Conservation (phyloP, 2,888 invertebrate species). For the Brenthis daphne region DNA sequence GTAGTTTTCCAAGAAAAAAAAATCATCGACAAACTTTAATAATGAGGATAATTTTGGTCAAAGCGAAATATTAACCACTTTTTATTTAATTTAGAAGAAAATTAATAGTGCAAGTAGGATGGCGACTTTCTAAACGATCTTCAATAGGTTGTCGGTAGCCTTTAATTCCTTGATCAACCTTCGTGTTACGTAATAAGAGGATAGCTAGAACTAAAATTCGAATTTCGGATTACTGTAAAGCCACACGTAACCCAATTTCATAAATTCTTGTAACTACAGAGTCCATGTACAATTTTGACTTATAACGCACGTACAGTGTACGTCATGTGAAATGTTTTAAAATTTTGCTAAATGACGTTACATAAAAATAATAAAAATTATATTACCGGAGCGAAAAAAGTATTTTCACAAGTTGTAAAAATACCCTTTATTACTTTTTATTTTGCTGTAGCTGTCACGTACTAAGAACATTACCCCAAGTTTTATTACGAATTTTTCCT, state of each 20-base stretch:
- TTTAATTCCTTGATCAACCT: slow-evolving; percentile 25
- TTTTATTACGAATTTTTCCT: slow-evolving; percentile 28
- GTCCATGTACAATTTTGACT: neutral
- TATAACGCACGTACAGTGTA: slow-evolving; percentile 8
- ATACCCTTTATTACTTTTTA: slow-evolving; percentile 27
- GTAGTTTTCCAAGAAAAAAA: too few relatives aligned
- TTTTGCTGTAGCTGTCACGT: slow-evolving; percentile 32
- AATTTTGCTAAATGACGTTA: neutral
- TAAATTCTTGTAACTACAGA: neutral
- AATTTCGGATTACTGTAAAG: slow-evolving; percentile 19
- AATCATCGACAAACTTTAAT: too few relatives aligned
- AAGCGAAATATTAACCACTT: neutral
- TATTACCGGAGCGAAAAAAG: slow-evolving; percentile 15
- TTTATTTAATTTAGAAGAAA: neutral
- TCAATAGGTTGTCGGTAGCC: slow-evolving; percentile 3
- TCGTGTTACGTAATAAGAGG: slow-evolving; percentile 33
- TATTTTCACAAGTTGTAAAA: slow-evolving; percentile 22
- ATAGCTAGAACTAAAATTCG: slow-evolving; percentile 34
- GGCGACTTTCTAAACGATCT: slow-evolving; percentile 16
- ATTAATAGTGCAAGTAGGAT: neutral
- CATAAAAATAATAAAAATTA: slow-evolving; percentile 12
- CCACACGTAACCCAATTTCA: slow-evolving; percentile 24
- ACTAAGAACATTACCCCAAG: slow-evolving; percentile 29
- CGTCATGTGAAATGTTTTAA: neutral
- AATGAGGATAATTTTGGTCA: neutral